Evolutionary conservation across 2,888 invertebrate species (phyloP), one percentile per base, ranked within the genome.

Genomic region (Chouioia cunea): DNA sequence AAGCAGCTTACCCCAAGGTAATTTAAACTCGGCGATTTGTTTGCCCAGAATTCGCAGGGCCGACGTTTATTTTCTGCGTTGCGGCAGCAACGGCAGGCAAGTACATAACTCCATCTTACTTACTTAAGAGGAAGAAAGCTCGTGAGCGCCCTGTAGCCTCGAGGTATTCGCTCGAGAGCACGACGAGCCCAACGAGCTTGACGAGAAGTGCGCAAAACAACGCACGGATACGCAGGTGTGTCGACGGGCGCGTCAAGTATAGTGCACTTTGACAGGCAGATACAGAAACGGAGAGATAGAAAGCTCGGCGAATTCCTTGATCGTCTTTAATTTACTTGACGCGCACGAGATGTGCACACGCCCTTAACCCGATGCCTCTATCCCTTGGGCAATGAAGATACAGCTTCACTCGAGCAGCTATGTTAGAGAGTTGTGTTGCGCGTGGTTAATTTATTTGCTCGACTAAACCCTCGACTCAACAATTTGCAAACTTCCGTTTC

Each of bases 261-360:
- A 18, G 18, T 4, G 6, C 54, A 43, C 36, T 1, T 12, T 10
- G 36, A 36, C 10, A n/a, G n/a, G n/a, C n/a, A n/a, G n/a, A n/a
- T n/a, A n/a, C n/a, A n/a, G n/a, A n/a, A n/a, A n/a, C n/a, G n/a
- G n/a, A n/a, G n/a, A n/a, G n/a, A n/a, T n/a, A 10, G 36, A 36
- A 10, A 36, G 36, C 36, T 36, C 56, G 12, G 18, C 36, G 43
- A 48, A 27, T 36, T 60, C 50, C 60, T 60, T 27, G 60, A 60
- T 48, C 60, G 60, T 50, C 60, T 36, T 50, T 60, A 60, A 50
- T 60, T 60, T 60, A 60, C 46, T 48, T 36, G 23, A n/a, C 36
- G 36, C 36, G 36, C 36, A 10, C 36, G 36, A 6, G 6, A 27
- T 27, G 1, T 12, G 36, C 36, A 1, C 36, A 1, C 36, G 4